Evolutionary conservation across 2,888 invertebrate genomes (phyloP).

Genomic region (Pseudococcus longispinus): DNA sequence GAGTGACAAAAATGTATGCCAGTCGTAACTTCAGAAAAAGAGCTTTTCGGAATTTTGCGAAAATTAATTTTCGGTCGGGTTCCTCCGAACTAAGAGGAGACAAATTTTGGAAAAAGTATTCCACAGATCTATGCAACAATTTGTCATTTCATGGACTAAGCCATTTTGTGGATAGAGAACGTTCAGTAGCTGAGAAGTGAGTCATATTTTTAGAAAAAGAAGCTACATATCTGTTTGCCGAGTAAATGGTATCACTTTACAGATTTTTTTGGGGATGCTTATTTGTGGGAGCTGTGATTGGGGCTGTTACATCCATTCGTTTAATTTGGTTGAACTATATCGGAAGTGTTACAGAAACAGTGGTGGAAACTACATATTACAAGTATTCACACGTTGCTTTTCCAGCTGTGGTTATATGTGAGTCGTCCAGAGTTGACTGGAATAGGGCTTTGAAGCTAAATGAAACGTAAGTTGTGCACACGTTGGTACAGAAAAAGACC

Average conservation of each 20-base stretch:
- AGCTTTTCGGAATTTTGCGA: neutral
- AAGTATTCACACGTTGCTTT: slow-evolving; percentile 61
- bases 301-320: slow-evolving; percentile 53
- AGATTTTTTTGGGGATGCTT: slow-evolving; percentile 57
- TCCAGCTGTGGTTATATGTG: slow-evolving; percentile 62
- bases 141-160: slow-evolving; percentile 59
- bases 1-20: neutral
- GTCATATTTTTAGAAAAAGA: neutral
- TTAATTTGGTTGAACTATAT: slow-evolving; percentile 56
- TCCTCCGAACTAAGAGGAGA: neutral
- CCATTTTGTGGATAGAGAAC: slow-evolving; percentile 58
- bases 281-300: slow-evolving; percentile 39
- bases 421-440: slow-evolving; percentile 61
- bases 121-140: slow-evolving; percentile 59
- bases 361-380: slow-evolving; percentile 61
- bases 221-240: too few relatives aligned
- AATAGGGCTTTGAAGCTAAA: slow-evolving; percentile 59
- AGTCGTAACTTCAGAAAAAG: neutral
- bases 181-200: slow-evolving; percentile 58
- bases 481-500: too few relatives aligned
- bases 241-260: neutral
- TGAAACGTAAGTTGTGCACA: slow-evolving; percentile 43
- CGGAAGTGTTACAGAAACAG: slow-evolving; percentile 60
- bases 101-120: slow-evolving; percentile 56
- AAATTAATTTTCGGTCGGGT: slow-evolving; percentile 10